Conservation (phyloP, 2,797 vertebrate genomes). For the Cossypha polioptera region DNA sequence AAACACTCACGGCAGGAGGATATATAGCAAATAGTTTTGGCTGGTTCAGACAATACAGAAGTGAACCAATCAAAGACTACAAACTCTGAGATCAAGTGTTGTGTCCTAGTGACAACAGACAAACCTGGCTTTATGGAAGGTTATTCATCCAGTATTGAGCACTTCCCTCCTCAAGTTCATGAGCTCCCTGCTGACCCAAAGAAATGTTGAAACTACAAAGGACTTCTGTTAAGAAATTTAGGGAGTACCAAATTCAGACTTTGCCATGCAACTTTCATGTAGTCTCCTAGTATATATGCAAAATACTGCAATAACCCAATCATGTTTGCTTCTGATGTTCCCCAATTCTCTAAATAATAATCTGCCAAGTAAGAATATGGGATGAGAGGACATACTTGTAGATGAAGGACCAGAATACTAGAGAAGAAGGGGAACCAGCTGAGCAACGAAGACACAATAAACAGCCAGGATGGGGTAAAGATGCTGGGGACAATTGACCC, state of each 20-base stretch:
- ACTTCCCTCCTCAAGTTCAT: background rate
- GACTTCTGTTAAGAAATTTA: background rate
- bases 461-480: background rate
- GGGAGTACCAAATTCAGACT: background rate
- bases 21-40: background rate
- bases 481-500: background rate
- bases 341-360: background rate
- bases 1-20: background rate
- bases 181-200: background rate
- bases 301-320: background rate
- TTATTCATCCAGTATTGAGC: background rate
- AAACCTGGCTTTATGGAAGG: background rate
- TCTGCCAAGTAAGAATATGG: background rate
- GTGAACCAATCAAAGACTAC: background rate
- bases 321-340: background rate
- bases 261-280: background rate
- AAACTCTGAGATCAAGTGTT: background rate
- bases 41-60: background rate
- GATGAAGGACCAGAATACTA: background rate
- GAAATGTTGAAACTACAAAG: background rate
- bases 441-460: background rate
- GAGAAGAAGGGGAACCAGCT: background rate
- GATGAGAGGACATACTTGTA: background rate
- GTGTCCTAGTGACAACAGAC: background rate
- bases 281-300: background rate